Percentiles rank a stretch among this genome's conserved stretches.
Conservation (phyloP, 1,140 invertebrate species). For the Lasaia peninsularis region DNA sequence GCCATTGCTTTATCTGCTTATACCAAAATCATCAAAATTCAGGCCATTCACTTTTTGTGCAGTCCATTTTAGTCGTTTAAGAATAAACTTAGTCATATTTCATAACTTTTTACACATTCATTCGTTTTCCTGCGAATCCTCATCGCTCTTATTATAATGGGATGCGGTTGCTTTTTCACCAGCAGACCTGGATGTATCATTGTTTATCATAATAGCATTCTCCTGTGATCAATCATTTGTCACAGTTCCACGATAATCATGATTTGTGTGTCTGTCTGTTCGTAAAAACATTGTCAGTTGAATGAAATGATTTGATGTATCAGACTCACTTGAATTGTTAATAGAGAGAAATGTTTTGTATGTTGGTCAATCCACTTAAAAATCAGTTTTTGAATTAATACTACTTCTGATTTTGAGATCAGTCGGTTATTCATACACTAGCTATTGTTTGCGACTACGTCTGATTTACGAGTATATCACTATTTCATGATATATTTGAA, state of each 20-base stretch:
- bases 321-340: conserved; percentile 25
- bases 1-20: conserved; percentile 7
- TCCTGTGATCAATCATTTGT: conserved; percentile 52
- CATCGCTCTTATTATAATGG: conserved; percentile 10
- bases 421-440: too few species aligned
- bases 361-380: conserved; percentile 24
- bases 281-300: conserved; percentile 43
- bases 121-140: neutral
- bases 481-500: too few species aligned
- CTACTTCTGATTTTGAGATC: too few species aligned
- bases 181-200: conserved; percentile 1
- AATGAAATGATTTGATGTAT: conserved; percentile 29
- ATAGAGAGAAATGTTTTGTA: conserved; percentile 18
- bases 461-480: too few species aligned
- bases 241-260: conserved; percentile 48
- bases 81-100: conserved; percentile 31
- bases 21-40: conserved; percentile 27
- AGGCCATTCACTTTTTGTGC: conserved; percentile 25
- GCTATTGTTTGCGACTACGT: too few species aligned
- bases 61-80: conserved; percentile 32
- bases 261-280: conserved; percentile 52
- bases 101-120: conserved; percentile 27
- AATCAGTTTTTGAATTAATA: neutral
- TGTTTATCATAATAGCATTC: conserved; percentile 40
- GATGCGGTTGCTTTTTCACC: conserved; percentile 21